Evolutionary conservation across 2,113 vertebrate species (phyloP).

Genomic region (Aix galericulata): DNA sequence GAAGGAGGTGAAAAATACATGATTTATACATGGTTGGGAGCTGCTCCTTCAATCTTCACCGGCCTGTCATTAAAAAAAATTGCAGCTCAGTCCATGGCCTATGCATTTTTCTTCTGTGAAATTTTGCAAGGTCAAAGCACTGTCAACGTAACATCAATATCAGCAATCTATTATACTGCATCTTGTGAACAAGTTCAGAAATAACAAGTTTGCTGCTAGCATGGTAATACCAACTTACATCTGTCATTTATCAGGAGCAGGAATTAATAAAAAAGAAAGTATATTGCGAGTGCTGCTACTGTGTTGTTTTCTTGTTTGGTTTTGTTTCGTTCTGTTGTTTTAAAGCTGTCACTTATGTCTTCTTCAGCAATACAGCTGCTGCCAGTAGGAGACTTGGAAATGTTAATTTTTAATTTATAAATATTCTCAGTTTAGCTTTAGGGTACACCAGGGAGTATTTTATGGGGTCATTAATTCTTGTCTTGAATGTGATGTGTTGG

Average conservation of each 20-base stretch:
- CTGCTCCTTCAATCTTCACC: slow-evolving; percentile 4
- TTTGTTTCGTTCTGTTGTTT: neutral
- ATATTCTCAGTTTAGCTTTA: neutral
- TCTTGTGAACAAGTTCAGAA: neutral
- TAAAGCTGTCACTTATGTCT: neutral
- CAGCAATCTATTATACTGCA: neutral
- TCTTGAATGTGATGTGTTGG: neutral
- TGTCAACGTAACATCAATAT: slow-evolving; percentile 42
- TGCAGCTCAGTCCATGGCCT: neutral
- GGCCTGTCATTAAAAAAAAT: neutral
- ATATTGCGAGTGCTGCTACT: fast-evolving
- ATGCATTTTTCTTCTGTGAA: neutral
- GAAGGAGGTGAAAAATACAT: neutral
- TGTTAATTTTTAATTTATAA: slow-evolving; percentile 17
- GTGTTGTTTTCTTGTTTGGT: neutral
- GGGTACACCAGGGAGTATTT: slow-evolving; percentile 24
- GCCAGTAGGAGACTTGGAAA: slow-evolving; percentile 36
- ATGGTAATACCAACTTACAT: neutral
- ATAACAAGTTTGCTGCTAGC: slow-evolving; percentile 16
- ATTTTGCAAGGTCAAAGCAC: slow-evolving; percentile 31
- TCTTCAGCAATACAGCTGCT: neutral
- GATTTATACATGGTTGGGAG: neutral
- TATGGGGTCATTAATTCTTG: slow-evolving; percentile 1
- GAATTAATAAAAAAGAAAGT: neutral
- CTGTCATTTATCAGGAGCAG: neutral